These are phyloP conservation scores for Chelidonichthys spinosus DNA, from an alignment of 2,797 vertebrate genomes.

Conservation along the genomic window DNA sequence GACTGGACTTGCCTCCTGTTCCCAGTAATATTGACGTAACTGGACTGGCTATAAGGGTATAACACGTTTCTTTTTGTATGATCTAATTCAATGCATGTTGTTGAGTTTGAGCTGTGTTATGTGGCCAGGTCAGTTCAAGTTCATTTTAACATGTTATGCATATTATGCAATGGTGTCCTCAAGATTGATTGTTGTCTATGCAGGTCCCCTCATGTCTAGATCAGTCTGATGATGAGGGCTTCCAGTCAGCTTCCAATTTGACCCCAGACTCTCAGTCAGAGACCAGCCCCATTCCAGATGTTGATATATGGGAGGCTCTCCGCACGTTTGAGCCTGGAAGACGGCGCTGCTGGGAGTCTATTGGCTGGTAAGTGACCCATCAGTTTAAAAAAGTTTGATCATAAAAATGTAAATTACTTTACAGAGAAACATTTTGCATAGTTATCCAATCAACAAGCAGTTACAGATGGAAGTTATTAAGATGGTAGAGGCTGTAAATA, in stretches of 20 bases:
- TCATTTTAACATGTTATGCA: neutral
- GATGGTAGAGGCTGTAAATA: neutral
- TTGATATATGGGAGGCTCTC: slow-evolving; percentile 94
- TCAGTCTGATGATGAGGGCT: slow-evolving; percentile 98
- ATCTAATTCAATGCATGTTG: slow-evolving; percentile 5
- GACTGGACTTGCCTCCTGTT: slow-evolving; percentile 92
- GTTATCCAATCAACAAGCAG: neutral
- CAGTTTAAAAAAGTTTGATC: slow-evolving; percentile 9
- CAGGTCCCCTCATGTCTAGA: slow-evolving; percentile 94
- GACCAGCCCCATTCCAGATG: slow-evolving; percentile 89
- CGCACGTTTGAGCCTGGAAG: slow-evolving; percentile 89
- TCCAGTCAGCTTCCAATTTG: slow-evolving; percentile 96
- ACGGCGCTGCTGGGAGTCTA: slow-evolving; percentile 93
- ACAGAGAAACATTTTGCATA: neutral
- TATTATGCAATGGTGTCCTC: neutral
- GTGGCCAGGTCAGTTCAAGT: neutral
- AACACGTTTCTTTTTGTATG: neutral
- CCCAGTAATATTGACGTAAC: slow-evolving; percentile 94
- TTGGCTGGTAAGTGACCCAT: slow-evolving; percentile 88
- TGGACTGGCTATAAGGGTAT: slow-evolving; percentile 93
- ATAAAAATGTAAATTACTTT: neutral
- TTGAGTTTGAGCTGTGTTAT: neutral
- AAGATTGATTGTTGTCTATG: slow-evolving; percentile 10
- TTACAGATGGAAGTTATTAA: neutral
- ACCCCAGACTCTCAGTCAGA: slow-evolving; percentile 98